Percentiles rank a stretch among this genome's conserved stretches.
phyloP scores from a whole-genome alignment of 2,888 invertebrate genomes.

The Hirtodrosophila confusa region DNA sequence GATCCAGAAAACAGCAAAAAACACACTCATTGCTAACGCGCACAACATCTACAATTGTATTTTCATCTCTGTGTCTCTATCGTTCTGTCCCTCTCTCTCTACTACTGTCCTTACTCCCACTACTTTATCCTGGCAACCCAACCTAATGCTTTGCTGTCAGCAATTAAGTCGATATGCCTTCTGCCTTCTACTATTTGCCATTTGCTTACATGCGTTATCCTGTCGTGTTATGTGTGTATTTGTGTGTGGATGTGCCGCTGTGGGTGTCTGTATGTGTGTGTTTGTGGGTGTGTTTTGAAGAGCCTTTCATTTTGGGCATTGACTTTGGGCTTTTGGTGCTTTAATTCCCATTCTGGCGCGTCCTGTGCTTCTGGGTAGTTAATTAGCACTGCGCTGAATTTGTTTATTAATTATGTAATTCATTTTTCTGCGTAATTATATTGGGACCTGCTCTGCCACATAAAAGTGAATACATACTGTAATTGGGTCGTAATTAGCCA shows the following conservation, averaged over 20 bases:
- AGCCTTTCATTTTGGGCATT: slow-evolving; percentile 56
- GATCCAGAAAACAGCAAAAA: slow-evolving; percentile 19
- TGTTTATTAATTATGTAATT: slow-evolving; percentile 79
- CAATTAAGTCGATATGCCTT: slow-evolving; percentile 67
- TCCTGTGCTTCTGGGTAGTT: slow-evolving; percentile 42
- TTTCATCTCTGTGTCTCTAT: neutral
- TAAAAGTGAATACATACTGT: slow-evolving; percentile 63
- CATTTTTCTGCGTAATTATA: slow-evolving; percentile 77
- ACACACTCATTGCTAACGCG: slow-evolving; percentile 5
- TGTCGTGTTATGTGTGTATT: slow-evolving; percentile 29
- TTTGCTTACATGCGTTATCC: slow-evolving; percentile 63
- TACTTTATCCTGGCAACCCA: slow-evolving; percentile 4
- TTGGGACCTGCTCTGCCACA: slow-evolving; percentile 61
- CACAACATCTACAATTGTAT: slow-evolving; percentile 3
- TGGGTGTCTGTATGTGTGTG: slow-evolving; percentile 8
- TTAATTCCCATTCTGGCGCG: slow-evolving; percentile 39
- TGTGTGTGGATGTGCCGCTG: slow-evolving; percentile 9
- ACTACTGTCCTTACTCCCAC: neutral
- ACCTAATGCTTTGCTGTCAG: slow-evolving; percentile 62
- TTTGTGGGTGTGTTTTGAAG: slow-evolving; percentile 48
- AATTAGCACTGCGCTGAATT: slow-evolving; percentile 74
- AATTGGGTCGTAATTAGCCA: slow-evolving; percentile 73
- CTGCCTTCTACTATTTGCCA: slow-evolving; percentile 50
- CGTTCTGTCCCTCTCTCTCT: neutral
- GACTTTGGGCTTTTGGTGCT: slow-evolving; percentile 49